phyloP scores from a whole-genome alignment of 2,888 invertebrate genomes.

The Therioaphis trifolii region DNA sequence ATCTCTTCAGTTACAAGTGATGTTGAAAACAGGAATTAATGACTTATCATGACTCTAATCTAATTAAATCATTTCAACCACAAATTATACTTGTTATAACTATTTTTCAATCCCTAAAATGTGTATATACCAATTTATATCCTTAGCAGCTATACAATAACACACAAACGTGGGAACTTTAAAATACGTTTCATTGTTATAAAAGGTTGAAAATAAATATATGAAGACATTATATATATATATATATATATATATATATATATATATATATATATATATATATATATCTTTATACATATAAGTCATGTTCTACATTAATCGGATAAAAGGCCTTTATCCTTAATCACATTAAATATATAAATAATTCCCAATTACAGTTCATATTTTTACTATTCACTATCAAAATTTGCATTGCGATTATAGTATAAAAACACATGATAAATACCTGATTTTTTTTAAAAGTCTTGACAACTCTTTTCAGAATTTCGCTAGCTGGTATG shows the following conservation, averaged over 20 bases:
- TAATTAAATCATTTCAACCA: slow-evolving; percentile 25
- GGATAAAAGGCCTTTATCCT: slow-evolving; percentile 31
- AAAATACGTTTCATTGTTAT: neutral
- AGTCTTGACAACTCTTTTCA: slow-evolving; percentile 20
- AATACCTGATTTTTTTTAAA: slow-evolving; percentile 50
- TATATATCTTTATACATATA: no score
- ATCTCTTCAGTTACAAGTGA: no score
- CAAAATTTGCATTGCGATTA: neutral
- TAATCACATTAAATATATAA: slow-evolving; percentile 2
- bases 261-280: no score
- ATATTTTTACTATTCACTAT: neutral
- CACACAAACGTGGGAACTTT: slow-evolving; percentile 51
- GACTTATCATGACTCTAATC: neutral
- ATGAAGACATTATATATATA: no score
- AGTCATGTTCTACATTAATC: slow-evolving; percentile 52
- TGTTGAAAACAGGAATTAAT: no score
- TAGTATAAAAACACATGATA: neutral
- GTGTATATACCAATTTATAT: slow-evolving; percentile 8
- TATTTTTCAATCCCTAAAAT: neutral
- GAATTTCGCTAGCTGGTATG: slow-evolving; percentile 71
- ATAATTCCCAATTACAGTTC: neutral
- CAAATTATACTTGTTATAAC: slow-evolving; percentile 26
- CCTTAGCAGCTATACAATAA: neutral
- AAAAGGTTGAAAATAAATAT: neutral
- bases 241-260: no score